These are phyloP conservation scores for Phalacrocorax brasilianus DNA, from an alignment of 2,113 vertebrate species.

Conservation along the genomic window DNA sequence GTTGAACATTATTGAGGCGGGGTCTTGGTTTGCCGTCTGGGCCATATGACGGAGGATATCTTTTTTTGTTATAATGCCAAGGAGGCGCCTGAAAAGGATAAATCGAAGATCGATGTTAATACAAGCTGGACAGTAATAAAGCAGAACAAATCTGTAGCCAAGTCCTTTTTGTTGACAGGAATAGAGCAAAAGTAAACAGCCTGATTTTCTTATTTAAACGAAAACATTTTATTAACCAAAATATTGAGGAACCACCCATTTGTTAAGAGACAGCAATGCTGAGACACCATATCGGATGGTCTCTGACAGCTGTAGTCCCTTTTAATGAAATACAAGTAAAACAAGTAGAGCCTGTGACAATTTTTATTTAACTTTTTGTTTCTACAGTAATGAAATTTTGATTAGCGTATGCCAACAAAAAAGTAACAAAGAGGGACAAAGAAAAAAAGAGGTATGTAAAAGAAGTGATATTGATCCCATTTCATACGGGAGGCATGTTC, in stretches of 20 bases:
- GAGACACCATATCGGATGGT: conserved; percentile 32
- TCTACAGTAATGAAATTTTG: conserved; percentile 48
- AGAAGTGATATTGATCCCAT: conserved; percentile 41
- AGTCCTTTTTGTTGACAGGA: conserved; percentile 76
- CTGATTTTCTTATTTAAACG: conserved; percentile 61
- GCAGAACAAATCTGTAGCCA: conserved; percentile 45
- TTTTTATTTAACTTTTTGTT: conserved; percentile 47
- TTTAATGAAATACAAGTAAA: conserved; percentile 47
- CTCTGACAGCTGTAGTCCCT: conserved; percentile 36
- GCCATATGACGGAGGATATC: conserved; percentile 99
- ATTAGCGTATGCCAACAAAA: conserved; percentile 73
- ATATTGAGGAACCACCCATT: conserved; percentile 49
- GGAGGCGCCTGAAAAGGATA: conserved; percentile 90
- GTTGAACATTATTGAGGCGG: conserved; percentile 99
- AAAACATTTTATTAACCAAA: conserved; percentile 53
- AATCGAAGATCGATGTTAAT: conserved; percentile 67
- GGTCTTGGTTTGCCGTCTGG: conserved; percentile 99
- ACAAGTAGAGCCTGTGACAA: conserved; percentile 12
- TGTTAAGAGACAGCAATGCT: conserved; percentile 47
- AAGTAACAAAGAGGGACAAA: conserved; percentile 59
- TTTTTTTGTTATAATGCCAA: conserved; percentile 99
- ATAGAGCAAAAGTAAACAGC: conserved; percentile 68
- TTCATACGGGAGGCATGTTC: conserved; percentile 25
- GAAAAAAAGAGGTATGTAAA: conserved; percentile 32
- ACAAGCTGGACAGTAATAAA: background rate